These are phyloP conservation scores for Drosophila burlai DNA, from an alignment of 1,140 invertebrate genomes.

Conservation along the genomic window DNA sequence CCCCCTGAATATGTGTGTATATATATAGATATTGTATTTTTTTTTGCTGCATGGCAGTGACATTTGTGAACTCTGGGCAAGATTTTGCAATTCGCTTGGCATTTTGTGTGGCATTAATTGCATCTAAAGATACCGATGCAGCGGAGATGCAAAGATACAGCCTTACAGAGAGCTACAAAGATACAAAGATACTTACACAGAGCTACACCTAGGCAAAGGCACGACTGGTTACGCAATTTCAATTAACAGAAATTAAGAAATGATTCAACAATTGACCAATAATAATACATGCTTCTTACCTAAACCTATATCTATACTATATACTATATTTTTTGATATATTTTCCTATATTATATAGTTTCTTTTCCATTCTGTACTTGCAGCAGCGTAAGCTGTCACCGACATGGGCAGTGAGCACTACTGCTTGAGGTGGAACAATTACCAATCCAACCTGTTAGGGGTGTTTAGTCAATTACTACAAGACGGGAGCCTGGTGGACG, in stretches of 20 bases:
- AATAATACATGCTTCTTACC: not conserved
- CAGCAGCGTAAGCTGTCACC: conserved; percentile 94
- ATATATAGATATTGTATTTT: not conserved
- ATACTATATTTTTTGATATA: not conserved
- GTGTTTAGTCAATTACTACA: conserved; percentile 97
- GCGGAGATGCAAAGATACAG: conserved; percentile 8
- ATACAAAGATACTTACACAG: not conserved
- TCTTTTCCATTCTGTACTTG: conserved; percentile 63
- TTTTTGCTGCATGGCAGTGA: conserved; percentile 48
- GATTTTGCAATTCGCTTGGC: conserved; percentile 63
- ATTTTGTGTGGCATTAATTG: conserved; percentile 67
- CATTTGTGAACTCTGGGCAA: conserved; percentile 70
- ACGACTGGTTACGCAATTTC: conserved; percentile 63
- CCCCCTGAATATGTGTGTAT: conserved; percentile 20
- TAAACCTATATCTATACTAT: not conserved
- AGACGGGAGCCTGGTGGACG: conserved; percentile 97
- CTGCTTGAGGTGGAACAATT: conserved; percentile 98
- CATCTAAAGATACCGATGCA: conserved; percentile 42
- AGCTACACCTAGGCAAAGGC: conserved; percentile 8
- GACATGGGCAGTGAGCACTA: conserved; percentile 98
- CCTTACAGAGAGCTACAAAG: not conserved
- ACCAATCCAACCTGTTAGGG: conserved; percentile 97
- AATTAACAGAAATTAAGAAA: conserved; percentile 68
- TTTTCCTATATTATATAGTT: not conserved
- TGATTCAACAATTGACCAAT: conserved; percentile 36